Evolutionary conservation across 2,888 invertebrate genomes (phyloP), one percentile per base, ranked within the genome.

Genomic region (Loripinus fragilis): DNA sequence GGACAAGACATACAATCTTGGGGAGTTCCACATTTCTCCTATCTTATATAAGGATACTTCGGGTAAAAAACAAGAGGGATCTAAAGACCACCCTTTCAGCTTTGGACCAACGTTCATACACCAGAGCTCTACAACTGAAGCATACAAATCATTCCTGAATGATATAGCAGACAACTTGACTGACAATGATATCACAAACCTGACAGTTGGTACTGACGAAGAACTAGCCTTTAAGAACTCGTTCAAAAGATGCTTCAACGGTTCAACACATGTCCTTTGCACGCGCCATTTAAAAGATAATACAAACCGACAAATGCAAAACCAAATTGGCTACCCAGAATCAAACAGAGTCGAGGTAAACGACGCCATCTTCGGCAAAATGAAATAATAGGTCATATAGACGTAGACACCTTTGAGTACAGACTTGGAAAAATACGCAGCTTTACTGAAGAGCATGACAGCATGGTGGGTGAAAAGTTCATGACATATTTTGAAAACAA

Each of bases 1-100:
- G 20, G 78, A 81, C 42, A 81, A 75, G 28, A 81, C 75, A 2
- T 81, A 68, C 33, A 72, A 78, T 30, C 52, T 78, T 0, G 81
- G 75, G 15, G 72, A 77, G n/a, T 78, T 77, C 30, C 68, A 72
- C 25, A 69, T 81, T 0, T 72, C 75, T 12, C 74, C 75, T 0
- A 78, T 75, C 7, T 71, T 81, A 0, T 78, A 72, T 33, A 78
- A 81, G 52, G 23, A 67, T 41, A 8, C 23, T 3, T 67, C 67
- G n/a, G 67, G 38, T 12, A 38, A 38, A 25, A 41, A 17, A 3
- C 17, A 42, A 41, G 20, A 41, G 1, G 74, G 38, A 38, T 23
- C 67, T 2, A 20, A 42, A 28, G 67, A 67, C 7, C 41, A 67
- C 17, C 67, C 67, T 23, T 23, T 67, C n/a, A 8, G 23, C n/a